Evolutionary conservation across 2,888 invertebrate genomes (phyloP), one percentile per base, ranked within the genome.

Genomic region (Osmoderma eremita): DNA sequence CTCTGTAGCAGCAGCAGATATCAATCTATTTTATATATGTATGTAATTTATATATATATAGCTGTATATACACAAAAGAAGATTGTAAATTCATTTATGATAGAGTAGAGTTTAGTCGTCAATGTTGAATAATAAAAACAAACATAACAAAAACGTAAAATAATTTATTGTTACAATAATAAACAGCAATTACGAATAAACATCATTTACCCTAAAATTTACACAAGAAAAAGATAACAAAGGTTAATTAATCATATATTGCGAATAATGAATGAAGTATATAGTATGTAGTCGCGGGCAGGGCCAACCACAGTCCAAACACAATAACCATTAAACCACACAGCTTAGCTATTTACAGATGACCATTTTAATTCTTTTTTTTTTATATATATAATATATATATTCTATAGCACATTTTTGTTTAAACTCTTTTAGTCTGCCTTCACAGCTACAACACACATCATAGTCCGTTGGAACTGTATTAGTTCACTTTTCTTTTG

Each of bases 361-460:
- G 77, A 76, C 75, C 77, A 78, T 75, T 75, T 75, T 76, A n/a
- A n/a, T n/a, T n/a, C n/a, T n/a, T n/a, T n/a, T n/a, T n/a, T n/a
- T n/a, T n/a, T n/a, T n/a, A n/a, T n/a, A n/a, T n/a, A n/a, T n/a
- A n/a, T n/a, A n/a, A n/a, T n/a, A n/a, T 76, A 74, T 76, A 73
- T 78, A 78, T 75, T 77, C 78, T 78, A 78, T 78, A 78, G 78
- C 78, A 78, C 77, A 77, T 75, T 75, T 76, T 77, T n/a, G n/a
- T 77, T 30, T 30, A 30, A 76, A 75, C 58, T 45, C 45, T 61
- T 61, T 61, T 58, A 76, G 76, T 78, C 76, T 75, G 76, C 73
- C 74, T 71, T 74, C 75, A 77, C 75, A 77, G 74, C 76, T 77
- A 76, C 70, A 73, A 77, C 75, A 75, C 74, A 53, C 45, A 66